phyloP scores from a whole-genome alignment of 2,113 vertebrate species.

The Carassius gibelio region DNA sequence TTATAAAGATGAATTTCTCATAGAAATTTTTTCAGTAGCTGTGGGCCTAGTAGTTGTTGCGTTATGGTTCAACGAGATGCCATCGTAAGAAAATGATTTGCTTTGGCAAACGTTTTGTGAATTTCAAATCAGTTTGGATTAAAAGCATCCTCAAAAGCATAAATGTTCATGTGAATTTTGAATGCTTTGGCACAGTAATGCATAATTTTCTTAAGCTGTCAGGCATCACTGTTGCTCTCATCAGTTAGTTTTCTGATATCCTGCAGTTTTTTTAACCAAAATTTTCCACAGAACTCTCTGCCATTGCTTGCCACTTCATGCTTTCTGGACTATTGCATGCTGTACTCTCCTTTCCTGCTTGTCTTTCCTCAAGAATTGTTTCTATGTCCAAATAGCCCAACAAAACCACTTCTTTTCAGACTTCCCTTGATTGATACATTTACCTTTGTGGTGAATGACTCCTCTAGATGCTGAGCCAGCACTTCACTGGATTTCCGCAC shows the following conservation, averaged over 20 bases:
- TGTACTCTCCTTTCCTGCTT: background rate
- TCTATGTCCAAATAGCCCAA: background rate
- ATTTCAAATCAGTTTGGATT: conserved; percentile 3
- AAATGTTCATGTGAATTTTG: background rate
- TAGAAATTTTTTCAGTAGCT: background rate
- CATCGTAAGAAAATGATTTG: too few species aligned
- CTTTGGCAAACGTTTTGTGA: background rate
- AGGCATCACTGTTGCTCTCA: background rate
- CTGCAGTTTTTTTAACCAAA: background rate
- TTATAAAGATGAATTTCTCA: background rate
- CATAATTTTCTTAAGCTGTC: background rate
- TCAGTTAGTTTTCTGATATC: conserved; percentile 24
- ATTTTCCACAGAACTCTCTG: background rate
- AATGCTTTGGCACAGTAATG: background rate
- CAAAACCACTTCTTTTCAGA: background rate
- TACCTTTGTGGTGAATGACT: background rate
- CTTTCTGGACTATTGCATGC: background rate
- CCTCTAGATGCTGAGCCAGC: conserved; percentile 1
- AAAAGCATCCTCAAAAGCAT: conserved; percentile 3
- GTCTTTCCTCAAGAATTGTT: background rate
- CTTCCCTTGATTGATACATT: background rate
- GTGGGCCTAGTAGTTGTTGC: background rate
- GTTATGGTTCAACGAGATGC: conserved; percentile 12
- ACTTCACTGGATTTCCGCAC: background rate
- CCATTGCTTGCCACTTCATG: background rate